Base-by-base conservation (phyloP, 2,888 invertebrate genomes). In the Crioceris asparagi region DNA sequence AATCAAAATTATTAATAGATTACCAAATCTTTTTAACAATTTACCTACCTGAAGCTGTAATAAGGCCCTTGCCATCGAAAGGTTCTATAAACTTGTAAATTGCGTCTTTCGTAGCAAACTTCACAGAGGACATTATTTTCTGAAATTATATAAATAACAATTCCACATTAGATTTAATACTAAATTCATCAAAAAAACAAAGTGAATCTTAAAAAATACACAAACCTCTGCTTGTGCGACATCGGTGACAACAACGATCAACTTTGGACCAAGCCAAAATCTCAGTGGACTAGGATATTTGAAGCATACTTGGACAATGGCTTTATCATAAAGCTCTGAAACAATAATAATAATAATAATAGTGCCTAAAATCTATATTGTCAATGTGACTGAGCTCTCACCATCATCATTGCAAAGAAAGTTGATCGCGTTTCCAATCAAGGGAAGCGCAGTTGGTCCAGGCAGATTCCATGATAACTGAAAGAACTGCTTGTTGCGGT, bases 121-220 rank as follows among this genome's bases (percentile, higher is more conserved):
- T 50, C 3, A 38, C 21, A 1, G 53, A 52, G 6, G 50, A 44
- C 40, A 54, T 36, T 4, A 54, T 45, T 49, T 52, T 53, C 54
- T 53, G 12, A 12, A 29, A 19, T n/a, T n/a, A n/a, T n/a, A n/a
- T 29, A 10, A 11, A 29, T 29, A 29, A 29, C 6, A 29, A 11
- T 29, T 11, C 29, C 7, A 12, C 10, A 21, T 7, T 21, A 21
- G 6, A n/a, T n/a, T n/a, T n/a, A n/a, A n/a, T n/a, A n/a, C n/a
- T n/a, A n/a, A n/a, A n/a, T n/a, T n/a, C 7, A 7, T 23, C 23
- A 5, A 14, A 15, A 23, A 15, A 4, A 29, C n/a, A 14, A 2
- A 30, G 25, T 15, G n/a, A n/a, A n/a, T n/a, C n/a, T n/a, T n/a
- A n/a, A n/a, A n/a, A n/a, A n/a, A n/a, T n/a, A n/a, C n/a, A n/a